Evolutionary conservation across 2,888 invertebrate species (phyloP).

Genomic region (Aproaerema taeniolella): DNA sequence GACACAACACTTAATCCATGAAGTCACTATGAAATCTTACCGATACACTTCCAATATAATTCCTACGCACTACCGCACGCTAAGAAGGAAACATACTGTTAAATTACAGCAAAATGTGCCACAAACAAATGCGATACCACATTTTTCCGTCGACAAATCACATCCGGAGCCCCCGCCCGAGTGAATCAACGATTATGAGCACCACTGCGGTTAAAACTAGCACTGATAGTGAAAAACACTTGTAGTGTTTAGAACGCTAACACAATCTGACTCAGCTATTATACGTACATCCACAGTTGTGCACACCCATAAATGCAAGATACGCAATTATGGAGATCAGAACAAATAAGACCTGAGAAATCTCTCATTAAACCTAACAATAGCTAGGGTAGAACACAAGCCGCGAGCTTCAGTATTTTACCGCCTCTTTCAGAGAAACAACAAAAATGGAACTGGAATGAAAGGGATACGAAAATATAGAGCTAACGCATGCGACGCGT

Average conservation of each 20-base stretch:
- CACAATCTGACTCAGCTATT: too few relatives aligned
- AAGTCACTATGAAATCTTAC: conserved; percentile 20
- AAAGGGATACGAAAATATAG: conserved; percentile 28
- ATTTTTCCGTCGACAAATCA: conserved; percentile 74
- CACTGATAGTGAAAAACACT: conserved; percentile 39
- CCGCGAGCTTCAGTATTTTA: too few relatives aligned
- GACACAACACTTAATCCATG: too few relatives aligned
- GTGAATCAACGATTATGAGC: conserved; percentile 64
- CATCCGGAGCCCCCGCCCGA: conserved; percentile 60
- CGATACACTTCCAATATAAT: too few relatives aligned
- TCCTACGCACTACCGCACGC: conserved; percentile 32
- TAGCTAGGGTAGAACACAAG: too few relatives aligned
- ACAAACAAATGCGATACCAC: conserved; percentile 63
- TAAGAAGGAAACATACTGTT: conserved; percentile 65
- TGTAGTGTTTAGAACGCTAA: conserved; percentile 13
- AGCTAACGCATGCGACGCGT: conserved; percentile 18
- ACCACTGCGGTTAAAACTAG: conserved; percentile 39
- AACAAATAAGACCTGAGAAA: too few relatives aligned
- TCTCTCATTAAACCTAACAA: too few relatives aligned
- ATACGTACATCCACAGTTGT: too few relatives aligned
- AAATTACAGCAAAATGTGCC: conserved; percentile 52
- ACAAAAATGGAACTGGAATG: conserved; percentile 38
- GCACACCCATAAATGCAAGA: too few relatives aligned
- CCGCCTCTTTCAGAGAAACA: conserved; percentile 27
- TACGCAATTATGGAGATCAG: too few relatives aligned